Conservation (phyloP, 2,888 invertebrate species). For the Zele albiditarsus region DNA sequence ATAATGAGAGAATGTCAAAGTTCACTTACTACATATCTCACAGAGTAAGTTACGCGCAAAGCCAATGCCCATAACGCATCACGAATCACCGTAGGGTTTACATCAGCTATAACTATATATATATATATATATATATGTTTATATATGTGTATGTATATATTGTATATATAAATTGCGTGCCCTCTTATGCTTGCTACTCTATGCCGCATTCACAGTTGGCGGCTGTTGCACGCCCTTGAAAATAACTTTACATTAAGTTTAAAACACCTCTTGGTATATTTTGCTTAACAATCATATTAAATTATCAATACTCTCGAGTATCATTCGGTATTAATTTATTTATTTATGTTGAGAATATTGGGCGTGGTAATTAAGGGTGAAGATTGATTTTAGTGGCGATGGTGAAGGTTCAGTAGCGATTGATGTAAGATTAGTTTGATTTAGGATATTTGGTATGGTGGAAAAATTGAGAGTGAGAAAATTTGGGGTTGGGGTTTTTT, state of each 20-base stretch:
- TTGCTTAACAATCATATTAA: constrained; percentile 13
- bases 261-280: constrained; percentile 19
- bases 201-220: not conserved
- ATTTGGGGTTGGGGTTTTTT: no score
- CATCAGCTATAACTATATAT: not conserved
- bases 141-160: not conserved
- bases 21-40: constrained; percentile 56
- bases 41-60: constrained; percentile 54
- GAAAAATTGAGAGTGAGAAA: no score
- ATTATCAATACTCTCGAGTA: not conserved
- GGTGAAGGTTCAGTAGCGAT: no score
- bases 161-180: not conserved
- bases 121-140: not conserved
- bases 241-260: constrained; percentile 47
- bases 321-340: not conserved
- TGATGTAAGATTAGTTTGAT: no score
- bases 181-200: not conserved
- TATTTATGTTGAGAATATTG: not conserved
- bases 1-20: constrained; percentile 49
- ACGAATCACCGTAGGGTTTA: constrained; percentile 43
- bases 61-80: constrained; percentile 53
- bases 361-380: no score
- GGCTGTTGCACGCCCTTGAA: constrained; percentile 8
- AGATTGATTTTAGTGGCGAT: no score
- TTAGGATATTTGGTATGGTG: no score